These are phyloP conservation scores for Pelochelys cantorii DNA, from an alignment of 2,797 vertebrate species.

Conservation along the genomic window DNA sequence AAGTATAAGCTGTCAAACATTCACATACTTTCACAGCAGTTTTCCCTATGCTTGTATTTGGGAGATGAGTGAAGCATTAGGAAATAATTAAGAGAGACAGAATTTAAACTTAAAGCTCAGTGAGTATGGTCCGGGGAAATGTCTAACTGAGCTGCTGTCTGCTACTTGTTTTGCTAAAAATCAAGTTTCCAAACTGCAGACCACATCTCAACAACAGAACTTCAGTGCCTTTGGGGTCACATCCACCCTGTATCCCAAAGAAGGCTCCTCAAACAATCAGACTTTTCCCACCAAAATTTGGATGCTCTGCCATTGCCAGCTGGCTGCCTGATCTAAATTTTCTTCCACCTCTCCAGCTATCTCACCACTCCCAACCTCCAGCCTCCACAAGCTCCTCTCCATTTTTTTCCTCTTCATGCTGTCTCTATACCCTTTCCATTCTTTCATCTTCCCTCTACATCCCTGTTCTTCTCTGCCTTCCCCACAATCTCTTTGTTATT, in stretches of 20 bases:
- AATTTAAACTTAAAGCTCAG: not conserved
- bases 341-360: not conserved
- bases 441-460: not conserved
- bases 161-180: not conserved
- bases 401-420: not conserved
- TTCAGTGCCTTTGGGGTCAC: not conserved
- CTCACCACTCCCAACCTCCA: not conserved
- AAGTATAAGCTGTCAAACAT: not conserved
- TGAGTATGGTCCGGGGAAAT: fast-evolving
- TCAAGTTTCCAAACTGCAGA: not conserved
- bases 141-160: not conserved
- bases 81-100: not conserved
- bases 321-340: not conserved
- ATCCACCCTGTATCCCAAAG: not conserved
- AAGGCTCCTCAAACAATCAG: not conserved
- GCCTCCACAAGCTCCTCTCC: not conserved
- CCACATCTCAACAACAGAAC: not conserved
- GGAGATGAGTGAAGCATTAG: not conserved
- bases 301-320: not conserved
- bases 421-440: not conserved
- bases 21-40: not conserved
- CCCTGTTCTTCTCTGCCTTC: not conserved
- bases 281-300: not conserved
- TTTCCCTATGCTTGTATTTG: not conserved
- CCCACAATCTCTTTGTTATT: not conserved